Evolutionary conservation across 2,888 invertebrate species (phyloP).

Genomic region (Drosophila crucigera): DNA sequence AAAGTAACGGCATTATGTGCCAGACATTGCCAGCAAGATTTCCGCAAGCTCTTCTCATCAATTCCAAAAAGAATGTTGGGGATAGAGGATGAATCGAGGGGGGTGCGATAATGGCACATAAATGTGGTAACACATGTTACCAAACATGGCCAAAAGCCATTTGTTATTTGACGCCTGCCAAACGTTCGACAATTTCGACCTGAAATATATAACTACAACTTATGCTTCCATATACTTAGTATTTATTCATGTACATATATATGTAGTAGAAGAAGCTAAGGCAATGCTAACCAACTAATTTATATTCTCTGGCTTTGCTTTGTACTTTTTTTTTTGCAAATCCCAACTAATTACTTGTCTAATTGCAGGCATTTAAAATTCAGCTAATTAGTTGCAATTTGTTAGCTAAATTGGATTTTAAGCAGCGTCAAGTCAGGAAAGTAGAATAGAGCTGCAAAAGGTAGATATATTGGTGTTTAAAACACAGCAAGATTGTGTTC

Average conservation of each 20-base stretch:
- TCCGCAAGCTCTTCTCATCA: constrained; percentile 24
- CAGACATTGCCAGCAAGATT: constrained; percentile 44
- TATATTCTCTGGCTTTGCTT: constrained; percentile 40
- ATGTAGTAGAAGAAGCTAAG: too few relatives aligned
- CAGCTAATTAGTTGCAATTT: constrained; percentile 76
- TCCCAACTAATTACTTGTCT: constrained; percentile 79
- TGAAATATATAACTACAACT: constrained; percentile 3
- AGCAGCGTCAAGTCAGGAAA: constrained; percentile 40
- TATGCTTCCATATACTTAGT: background rate
- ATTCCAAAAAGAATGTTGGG: background rate
- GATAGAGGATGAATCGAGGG: background rate
- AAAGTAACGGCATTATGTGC: constrained; percentile 68
- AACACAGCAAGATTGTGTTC: background rate
- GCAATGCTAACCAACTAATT: constrained; percentile 36
- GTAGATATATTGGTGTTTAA: constrained; percentile 4
- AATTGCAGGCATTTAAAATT: constrained; percentile 72
- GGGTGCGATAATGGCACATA: constrained; percentile 55
- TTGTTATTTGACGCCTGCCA: constrained; percentile 10
- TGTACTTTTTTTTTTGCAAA: constrained; percentile 43
- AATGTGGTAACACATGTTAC: constrained; percentile 71
- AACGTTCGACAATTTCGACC: constrained; percentile 11
- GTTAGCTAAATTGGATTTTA: constrained; percentile 69
- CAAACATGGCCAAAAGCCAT: constrained; percentile 34
- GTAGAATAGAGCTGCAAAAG: background rate
- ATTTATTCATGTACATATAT: background rate